Evolutionary conservation across 2,113 vertebrate genomes (phyloP), one percentile per base, ranked within the genome.

Genomic region (Archocentrus centrarchus): DNA sequence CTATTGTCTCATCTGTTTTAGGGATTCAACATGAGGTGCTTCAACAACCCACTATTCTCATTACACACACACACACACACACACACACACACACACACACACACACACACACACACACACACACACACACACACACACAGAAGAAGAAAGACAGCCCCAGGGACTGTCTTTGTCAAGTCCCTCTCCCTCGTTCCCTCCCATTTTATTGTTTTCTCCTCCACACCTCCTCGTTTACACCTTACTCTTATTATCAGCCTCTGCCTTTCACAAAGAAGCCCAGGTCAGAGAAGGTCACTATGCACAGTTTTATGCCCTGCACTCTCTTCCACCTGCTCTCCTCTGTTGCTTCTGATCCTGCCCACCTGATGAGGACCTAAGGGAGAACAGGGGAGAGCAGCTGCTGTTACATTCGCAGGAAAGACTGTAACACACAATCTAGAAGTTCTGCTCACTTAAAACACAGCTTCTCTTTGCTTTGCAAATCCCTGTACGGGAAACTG

Each of bases 31-130:
- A 83, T 79, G 80, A 90, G 79, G 30, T 15, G 22, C 82, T 66
- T 89, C 89, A 88, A 53, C 79, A 86, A 53, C 88, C 84, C 77
- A 86, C 88, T 75, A 37, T 85, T 62, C 80, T 88, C 86, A 91
- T 85, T 88, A 27, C 27, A 27, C 27, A 27, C 27, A 27, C 27
- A 27, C 27, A 27, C 27, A 27, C 27, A 27, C 27, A 27, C 27
- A 27, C 27, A 27, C 27, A 30, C 30, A 30, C 4, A 5, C 30
- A 30, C 30, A 30, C 4, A 5, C 30, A 83, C 68, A 77, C 61
- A 75, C 84, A 86, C 57, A 64, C 68, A 82, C 44, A 53, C 24
- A 76, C 61, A 60, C 44, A 58, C 66, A 77, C 64, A 70, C 24
- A 70, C 18, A 50, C 47, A 37, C 47, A 80, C 68, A 59, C 35